A percentile compares a stretch with the other conserved stretches of the same genome.
These are phyloP conservation scores for Erythrocercus mccallii DNA, from an alignment of 2,113 vertebrate species.

Conservation along the genomic window DNA sequence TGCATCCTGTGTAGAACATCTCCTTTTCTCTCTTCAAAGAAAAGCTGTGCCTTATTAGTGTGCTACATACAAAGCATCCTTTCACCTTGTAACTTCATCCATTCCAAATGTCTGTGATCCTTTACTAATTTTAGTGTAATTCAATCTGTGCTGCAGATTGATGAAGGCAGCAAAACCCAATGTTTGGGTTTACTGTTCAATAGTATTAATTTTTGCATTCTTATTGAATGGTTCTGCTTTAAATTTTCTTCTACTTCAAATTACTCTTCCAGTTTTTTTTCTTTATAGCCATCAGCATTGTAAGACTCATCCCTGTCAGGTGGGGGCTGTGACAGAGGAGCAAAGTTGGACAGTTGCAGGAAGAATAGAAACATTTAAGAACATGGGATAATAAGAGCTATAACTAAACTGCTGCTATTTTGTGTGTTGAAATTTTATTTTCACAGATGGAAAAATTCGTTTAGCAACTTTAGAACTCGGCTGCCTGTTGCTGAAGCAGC, in stretches of 20 bases:
- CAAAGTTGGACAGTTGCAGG: neutral
- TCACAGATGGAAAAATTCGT: conserved; percentile 90
- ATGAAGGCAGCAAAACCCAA: neutral
- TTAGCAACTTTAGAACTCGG: conserved; percentile 92
- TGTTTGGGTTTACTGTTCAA: neutral
- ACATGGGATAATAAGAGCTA: neutral
- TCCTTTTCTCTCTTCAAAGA: neutral
- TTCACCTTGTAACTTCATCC: neutral
- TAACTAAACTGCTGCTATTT: neutral
- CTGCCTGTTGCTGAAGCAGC: conserved; percentile 93
- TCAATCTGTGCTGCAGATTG: neutral
- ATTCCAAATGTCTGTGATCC: neutral
- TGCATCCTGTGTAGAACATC: neutral
- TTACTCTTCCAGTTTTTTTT: neutral
- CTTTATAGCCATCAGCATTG: neutral
- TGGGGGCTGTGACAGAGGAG: neutral
- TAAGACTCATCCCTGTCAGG: neutral
- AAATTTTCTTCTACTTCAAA: neutral
- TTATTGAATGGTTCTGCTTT: neutral
- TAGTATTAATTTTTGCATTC: neutral
- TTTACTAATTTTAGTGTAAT: neutral
- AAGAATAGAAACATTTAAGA: neutral
- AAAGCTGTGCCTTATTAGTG: neutral
- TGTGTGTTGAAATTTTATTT: neutral
- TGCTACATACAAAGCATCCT: neutral